Evolutionary conservation across 2,888 invertebrate genomes (phyloP), one percentile per base, ranked within the genome.

Genomic region (Palloptera scutellata): DNA sequence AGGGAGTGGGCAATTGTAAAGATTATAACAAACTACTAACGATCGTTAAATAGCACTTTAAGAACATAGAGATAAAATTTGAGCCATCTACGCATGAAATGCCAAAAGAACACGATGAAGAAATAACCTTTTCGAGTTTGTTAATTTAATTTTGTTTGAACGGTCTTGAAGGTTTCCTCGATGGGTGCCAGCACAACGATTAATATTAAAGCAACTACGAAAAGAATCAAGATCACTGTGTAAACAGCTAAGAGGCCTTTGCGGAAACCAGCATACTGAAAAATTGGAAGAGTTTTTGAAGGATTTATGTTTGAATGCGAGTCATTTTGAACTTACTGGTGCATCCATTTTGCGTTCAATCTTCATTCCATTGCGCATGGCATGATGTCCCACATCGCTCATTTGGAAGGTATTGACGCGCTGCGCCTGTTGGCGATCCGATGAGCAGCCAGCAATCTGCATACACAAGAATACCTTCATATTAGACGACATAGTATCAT

Each of bases 371-470:
- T 89, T 89, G 1, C 89, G 82, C 72, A 86, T 85, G 55, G 88
- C 88, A 54, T 80, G 79, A 67, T 82, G 81, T 13, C 90, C 88
- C 80, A 91, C 87, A 80, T 95, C 94, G 80, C 93, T 93, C 93
- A 95, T 92, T 41, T 94, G 94, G 87, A 94, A 93, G 8, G 93
- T 88, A 78, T 92, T 92, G 42, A 93, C 90, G 69, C 92, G 88
- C 63, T 91, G 91, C 71, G 88, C 88, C 76, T 89, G 89, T 68
- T 91, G 90, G 61, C 90, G 88, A 78, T 94, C 94, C 13, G 93
- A 91, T 20, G 91, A 88, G 81, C 93, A 94, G 69, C 91, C 91
- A 65, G 91, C 88, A 77, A 94, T 86, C 94, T 94, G 87, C 69
- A 87, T 84, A 79, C 84, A 84, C 74, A 82, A 83, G 77, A 80